Conservation (phyloP, 2,797 vertebrate species). For the Natrix natrix region DNA sequence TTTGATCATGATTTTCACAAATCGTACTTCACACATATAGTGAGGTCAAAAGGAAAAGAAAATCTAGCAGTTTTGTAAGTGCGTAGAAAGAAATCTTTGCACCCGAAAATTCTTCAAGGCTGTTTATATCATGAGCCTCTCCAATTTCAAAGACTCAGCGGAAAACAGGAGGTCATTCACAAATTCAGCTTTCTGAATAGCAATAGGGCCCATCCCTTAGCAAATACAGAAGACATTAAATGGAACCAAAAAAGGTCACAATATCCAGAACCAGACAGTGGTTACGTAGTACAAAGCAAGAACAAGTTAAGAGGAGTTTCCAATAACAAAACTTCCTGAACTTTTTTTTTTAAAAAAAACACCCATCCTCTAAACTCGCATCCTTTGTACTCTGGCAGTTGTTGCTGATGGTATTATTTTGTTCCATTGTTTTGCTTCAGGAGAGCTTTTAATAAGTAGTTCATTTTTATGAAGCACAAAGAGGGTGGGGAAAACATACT, state of each 20-base stretch:
- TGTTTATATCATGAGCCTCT: slow-evolving; percentile 12
- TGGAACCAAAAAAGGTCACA: slow-evolving; percentile 32
- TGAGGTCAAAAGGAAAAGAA: slow-evolving; percentile 50
- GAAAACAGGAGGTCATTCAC: slow-evolving; percentile 21
- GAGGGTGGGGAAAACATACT: neutral
- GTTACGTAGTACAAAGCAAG: slow-evolving; percentile 59
- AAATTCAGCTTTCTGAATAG: slow-evolving; percentile 49
- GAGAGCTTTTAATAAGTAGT: slow-evolving; percentile 55
- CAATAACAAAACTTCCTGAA: slow-evolving; percentile 69
- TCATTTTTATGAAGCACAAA: slow-evolving; percentile 44
- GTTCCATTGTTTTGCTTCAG: slow-evolving; percentile 68
- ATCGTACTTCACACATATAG: slow-evolving; percentile 42
- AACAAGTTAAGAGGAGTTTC: slow-evolving; percentile 63
- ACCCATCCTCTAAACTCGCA: slow-evolving; percentile 9
- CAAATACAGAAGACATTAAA: slow-evolving; percentile 34
- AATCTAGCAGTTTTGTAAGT: slow-evolving; percentile 38
- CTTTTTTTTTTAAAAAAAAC: slow-evolving; percentile 46
- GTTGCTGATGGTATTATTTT: slow-evolving; percentile 63
- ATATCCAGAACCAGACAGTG: slow-evolving; percentile 58
- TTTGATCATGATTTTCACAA: slow-evolving; percentile 63
- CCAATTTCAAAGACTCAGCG: slow-evolving; percentile 14
- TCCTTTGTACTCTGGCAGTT: slow-evolving; percentile 69
- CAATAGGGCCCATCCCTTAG: slow-evolving; percentile 36
- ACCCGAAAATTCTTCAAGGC: slow-evolving; percentile 46
- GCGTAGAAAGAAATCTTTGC: slow-evolving; percentile 50